A percentile compares a stretch with the other conserved stretches of the same genome.
phyloP scores from a whole-genome alignment of 2,797 vertebrate genomes.

The Distichodus sexfasciatus region DNA sequence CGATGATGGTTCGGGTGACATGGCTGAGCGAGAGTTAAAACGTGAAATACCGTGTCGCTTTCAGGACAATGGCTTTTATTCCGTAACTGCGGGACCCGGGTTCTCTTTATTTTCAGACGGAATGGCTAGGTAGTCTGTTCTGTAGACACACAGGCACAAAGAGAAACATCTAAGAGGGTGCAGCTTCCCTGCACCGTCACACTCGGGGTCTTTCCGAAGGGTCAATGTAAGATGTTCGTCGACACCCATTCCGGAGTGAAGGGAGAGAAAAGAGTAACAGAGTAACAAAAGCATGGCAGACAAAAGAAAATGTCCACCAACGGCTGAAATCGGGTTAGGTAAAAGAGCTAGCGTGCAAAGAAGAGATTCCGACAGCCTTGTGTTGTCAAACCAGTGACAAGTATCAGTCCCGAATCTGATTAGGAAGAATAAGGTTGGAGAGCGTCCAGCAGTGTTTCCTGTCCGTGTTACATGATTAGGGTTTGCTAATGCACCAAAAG shows the following conservation, averaged over 20 bases:
- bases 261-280: not conserved
- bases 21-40: constrained; percentile 38
- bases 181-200: not conserved
- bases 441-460: constrained; percentile 11
- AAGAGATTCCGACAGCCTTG: not conserved
- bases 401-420: constrained; percentile 16
- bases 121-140: constrained; percentile 94
- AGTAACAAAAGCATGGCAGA: constrained; percentile 26
- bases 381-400: constrained; percentile 3
- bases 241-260: too few relatives aligned
- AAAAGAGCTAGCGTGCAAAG: not conserved
- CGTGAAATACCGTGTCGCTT: constrained; percentile 73
- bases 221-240: not conserved
- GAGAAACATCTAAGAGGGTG: constrained; percentile 58
- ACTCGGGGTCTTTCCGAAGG: constrained; percentile 12
- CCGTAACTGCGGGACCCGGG: constrained; percentile 82
- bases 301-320: constrained; percentile 35
- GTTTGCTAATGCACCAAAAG: constrained; percentile 39
- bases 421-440: not conserved
- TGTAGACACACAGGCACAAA: constrained; percentile 65
- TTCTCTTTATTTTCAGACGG: constrained; percentile 94
- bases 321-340: constrained; percentile 23
- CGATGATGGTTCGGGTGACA: constrained; percentile 31
- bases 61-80: constrained; percentile 77
- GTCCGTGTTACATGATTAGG: constrained; percentile 21